These are phyloP conservation scores for Brachionus paranguensis DNA, from an alignment of 1,140 invertebrate species.

Conservation along the genomic window DNA sequence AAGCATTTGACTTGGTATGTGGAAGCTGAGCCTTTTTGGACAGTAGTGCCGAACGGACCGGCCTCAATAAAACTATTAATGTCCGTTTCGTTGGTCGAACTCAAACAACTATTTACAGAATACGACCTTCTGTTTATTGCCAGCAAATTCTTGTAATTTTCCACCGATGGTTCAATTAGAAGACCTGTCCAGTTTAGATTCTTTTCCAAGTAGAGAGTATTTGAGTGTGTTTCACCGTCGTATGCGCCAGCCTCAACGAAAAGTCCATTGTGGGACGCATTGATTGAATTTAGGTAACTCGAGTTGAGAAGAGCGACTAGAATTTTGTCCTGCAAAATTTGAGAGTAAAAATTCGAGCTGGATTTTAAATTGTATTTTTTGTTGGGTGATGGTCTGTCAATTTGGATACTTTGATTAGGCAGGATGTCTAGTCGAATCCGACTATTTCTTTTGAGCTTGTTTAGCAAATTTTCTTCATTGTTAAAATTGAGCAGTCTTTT, in stretches of 20 bases:
- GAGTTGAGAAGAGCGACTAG: background rate
- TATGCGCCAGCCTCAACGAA: slow-evolving; percentile 62
- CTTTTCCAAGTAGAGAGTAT: slow-evolving; percentile 64
- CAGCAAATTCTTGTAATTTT: slow-evolving; percentile 55
- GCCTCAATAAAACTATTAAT: background rate
- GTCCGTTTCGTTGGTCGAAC: background rate
- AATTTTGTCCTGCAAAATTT: slow-evolving; percentile 26
- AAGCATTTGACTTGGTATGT: background rate
- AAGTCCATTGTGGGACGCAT: slow-evolving; percentile 42
- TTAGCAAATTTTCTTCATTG: background rate
- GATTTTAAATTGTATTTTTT: background rate
- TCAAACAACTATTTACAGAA: slow-evolving; percentile 33
- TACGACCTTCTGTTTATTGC: slow-evolving; percentile 44
- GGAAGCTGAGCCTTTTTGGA: background rate
- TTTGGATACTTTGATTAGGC: background rate
- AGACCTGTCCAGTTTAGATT: slow-evolving; percentile 67
- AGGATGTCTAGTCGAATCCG: background rate
- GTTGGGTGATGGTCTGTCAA: background rate
- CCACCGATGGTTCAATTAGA: slow-evolving; percentile 66
- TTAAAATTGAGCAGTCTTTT: background rate
- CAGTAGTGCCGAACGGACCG: background rate
- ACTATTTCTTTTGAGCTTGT: background rate
- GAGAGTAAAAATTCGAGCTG: background rate
- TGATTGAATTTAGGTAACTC: background rate
- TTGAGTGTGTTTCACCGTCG: slow-evolving; percentile 60